Base-by-base conservation (phyloP, 1,140 invertebrate species). In the Drosophila kanapiae region DNA sequence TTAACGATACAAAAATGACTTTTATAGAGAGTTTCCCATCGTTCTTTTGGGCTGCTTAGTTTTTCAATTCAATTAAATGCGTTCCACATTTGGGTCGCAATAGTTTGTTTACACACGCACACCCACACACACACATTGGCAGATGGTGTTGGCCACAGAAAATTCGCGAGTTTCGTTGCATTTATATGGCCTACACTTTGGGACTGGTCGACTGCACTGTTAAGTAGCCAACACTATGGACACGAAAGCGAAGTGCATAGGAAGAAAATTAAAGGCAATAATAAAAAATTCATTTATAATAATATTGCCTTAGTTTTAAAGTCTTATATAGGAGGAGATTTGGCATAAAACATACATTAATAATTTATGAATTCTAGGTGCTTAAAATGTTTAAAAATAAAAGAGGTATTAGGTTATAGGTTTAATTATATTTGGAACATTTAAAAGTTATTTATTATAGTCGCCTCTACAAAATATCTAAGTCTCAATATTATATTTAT, bases 21-120 rank as follows among this genome's bases (percentile, higher is more conserved):
- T 31, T 35, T 29, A 23, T 10, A 61, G 45, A n/a, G 60, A 1
- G 33, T 43, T 35, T 40, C 16, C 7, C 3, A n/a, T 40, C 6
- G 45, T 40, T 80, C 8, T n/a, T 38, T 60, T 48, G 33, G 11
- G n/a, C 65, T 67, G 67, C 62, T 75, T 71, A 72, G 68, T 57
- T 79, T 84, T 84, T 76, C 75, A 71, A 88, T 88, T 88, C 78
- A 81, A 84, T 88, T 78, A 88, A 90, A 84, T 75, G 81, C 71
- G 75, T 79, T 65, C 75, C 60, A 82, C 67, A 72, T 81, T 75
- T 79, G 72, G 62, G 68, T 49, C 59, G 48, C 67, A 74, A 81
- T 85, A 79, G 75, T 77, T 90, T 90, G 78, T 79, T 79, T 76
- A 70, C 53, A 70, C 63, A 63, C 53, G 38, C 59, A 77, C 65